Base-by-base conservation (phyloP, 2,113 vertebrate species). In the Girardinichthys multiradiatus region DNA sequence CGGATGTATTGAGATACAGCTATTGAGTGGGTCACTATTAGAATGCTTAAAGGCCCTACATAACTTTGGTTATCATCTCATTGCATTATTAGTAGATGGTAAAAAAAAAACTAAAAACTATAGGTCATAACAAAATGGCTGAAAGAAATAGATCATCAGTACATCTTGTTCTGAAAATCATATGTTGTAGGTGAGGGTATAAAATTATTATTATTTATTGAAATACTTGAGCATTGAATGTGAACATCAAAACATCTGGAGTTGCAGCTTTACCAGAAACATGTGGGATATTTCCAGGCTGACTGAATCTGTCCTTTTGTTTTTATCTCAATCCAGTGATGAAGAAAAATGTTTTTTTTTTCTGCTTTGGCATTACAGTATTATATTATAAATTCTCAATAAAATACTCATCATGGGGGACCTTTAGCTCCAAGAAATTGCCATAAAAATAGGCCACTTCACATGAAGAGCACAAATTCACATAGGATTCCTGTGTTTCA, bases 341-440 rank as follows among this genome's bases (percentile, higher is more conserved):
- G 27, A 68, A 17, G 63, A 57, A 27, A 51, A 64, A 64, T 62
- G 68, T 57, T 30, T 4, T 6, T 45, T 57, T 37, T 26, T 72
- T 24, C 0, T 31, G 51, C 8, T 69, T 58, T 48, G 61, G 65
- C 65, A 57, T 67, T 76, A 65, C 63, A 68, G 65, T 3, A 31
- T 4, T 6, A 72, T 37, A 84, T 77, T 29, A 73, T 69, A 42
- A 35, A 75, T 65, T 37, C 71, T 37, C 9, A 31, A 57, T 72
- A 70, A 65, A 85, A 72, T 76, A 81, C 85, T 84, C 48, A 81
- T 51, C 59, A 0, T 4, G 57, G 83, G 61, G 64, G 70, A 87
- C 68, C 89, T 78, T 89, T 91, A 83, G 91, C 68, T 82, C 79
- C 17, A 51, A 24, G 48, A 72, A 4, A 70, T 86, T 80, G 88